phyloP scores from a whole-genome alignment of 2,888 invertebrate species.

The Caenorhabditis zanzibari region DNA sequence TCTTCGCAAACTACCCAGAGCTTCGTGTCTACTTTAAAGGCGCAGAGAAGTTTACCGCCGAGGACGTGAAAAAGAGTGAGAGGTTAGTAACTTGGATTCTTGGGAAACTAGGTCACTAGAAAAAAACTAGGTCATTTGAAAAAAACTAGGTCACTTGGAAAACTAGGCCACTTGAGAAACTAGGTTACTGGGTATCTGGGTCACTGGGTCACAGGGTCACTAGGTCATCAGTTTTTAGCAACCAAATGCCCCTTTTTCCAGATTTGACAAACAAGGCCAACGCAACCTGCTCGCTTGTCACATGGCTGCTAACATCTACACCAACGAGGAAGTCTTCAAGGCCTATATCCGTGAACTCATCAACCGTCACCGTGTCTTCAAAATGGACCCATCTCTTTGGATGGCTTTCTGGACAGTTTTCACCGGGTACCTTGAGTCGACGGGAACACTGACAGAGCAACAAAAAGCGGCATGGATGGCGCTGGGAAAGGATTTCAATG shows the following conservation, averaged over 20 bases:
- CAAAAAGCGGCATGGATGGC: slow-evolving; percentile 78
- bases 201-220: no score
- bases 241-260: slow-evolving; percentile 5
- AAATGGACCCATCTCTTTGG: slow-evolving; percentile 82
- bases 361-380: slow-evolving; percentile 80
- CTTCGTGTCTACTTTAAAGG: slow-evolving; percentile 79
- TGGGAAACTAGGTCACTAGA: no score
- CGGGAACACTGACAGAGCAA: slow-evolving; percentile 72
- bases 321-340: slow-evolving; percentile 75
- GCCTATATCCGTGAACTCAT: slow-evolving; percentile 81
- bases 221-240: no score
- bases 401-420: slow-evolving; percentile 82
- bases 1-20: slow-evolving; percentile 78
- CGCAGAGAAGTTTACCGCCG: slow-evolving; percentile 76
- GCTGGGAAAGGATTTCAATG: slow-evolving; percentile 77
- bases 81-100: slow-evolving; percentile 61
- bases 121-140: no score
- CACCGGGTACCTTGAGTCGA: slow-evolving; percentile 76
- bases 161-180: no score
- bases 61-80: slow-evolving; percentile 78
- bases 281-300: slow-evolving; percentile 80
- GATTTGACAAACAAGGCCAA: slow-evolving; percentile 82
- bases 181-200: no score
- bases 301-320: slow-evolving; percentile 75
- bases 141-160: no score